Percentiles rank a stretch among this genome's conserved stretches.
Evolutionary conservation across 2,797 vertebrate genomes (phyloP).

Genomic region (Scolopax rusticola): DNA sequence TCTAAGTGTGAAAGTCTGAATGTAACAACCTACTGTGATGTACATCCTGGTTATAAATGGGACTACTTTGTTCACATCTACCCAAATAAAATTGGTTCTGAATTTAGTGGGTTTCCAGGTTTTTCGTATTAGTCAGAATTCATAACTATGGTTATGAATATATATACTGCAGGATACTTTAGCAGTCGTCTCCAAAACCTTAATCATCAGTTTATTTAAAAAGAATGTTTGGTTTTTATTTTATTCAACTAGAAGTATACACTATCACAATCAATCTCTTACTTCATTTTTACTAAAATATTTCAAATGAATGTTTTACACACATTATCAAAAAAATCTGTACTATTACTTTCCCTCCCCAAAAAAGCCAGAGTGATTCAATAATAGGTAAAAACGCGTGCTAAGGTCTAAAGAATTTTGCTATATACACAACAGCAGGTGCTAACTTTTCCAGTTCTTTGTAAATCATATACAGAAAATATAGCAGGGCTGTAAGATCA

Average conservation of each 20-base stretch:
- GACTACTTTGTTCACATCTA: constrained; percentile 69
- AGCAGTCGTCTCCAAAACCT: neutral
- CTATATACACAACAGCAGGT: constrained; percentile 78
- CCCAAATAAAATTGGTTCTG: constrained; percentile 78
- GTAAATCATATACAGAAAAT: constrained; percentile 74
- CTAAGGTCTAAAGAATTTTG: constrained; percentile 79
- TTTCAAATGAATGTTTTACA: constrained; percentile 82
- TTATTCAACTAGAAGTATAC: constrained; percentile 87
- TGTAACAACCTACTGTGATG: constrained; percentile 80
- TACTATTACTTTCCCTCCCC: constrained; percentile 69
- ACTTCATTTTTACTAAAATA: constrained; percentile 85
- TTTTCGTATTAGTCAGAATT: neutral
- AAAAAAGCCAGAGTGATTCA: constrained; percentile 76
- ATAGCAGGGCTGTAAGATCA: constrained; percentile 74
- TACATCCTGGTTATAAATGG: constrained; percentile 75
- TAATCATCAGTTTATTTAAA: constrained; percentile 66
- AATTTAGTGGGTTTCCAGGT: constrained; percentile 37
- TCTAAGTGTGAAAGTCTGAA: constrained; percentile 80
- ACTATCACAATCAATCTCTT: constrained; percentile 80
- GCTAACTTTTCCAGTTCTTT: constrained; percentile 69
- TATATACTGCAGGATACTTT: neutral
- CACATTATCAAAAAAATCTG: constrained; percentile 84
- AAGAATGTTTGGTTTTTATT: constrained; percentile 81
- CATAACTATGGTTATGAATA: neutral
- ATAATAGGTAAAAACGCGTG: constrained; percentile 82